Evolutionary conservation across 2,888 invertebrate genomes (phyloP).

Genomic region (Eulithis prunata): DNA sequence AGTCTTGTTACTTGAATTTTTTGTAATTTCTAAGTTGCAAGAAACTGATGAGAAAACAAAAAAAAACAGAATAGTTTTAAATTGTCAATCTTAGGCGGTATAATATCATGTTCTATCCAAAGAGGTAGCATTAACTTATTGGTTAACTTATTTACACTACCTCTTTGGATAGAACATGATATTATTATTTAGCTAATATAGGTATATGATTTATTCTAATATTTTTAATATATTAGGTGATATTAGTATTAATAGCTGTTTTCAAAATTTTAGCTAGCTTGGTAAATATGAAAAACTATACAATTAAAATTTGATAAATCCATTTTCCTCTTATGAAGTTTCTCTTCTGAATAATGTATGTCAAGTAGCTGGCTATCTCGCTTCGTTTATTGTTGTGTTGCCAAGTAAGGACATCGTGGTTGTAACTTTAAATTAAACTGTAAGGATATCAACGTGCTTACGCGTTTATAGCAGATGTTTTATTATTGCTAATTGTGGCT

Average conservation of each 20-base stretch:
- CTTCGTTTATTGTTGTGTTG: conserved; percentile 72
- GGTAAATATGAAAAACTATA: too few species aligned
- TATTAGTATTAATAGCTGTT: too few species aligned
- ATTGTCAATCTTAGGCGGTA: too few species aligned
- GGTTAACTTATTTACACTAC: too few species aligned
- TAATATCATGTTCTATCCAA: too few species aligned
- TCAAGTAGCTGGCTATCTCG: conserved; percentile 71
- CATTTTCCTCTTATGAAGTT: conserved; percentile 41
- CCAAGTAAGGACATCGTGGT: conserved; percentile 67
- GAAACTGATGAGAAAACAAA: neutral
- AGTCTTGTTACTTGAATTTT: neutral
- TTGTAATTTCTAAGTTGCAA: neutral
- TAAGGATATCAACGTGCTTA: conserved; percentile 66
- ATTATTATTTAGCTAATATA: too few species aligned
- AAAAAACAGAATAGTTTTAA: too few species aligned
- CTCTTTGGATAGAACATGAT: too few species aligned
- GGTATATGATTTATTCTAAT: too few species aligned
- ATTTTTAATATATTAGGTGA: too few species aligned
- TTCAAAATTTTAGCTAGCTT: too few species aligned
- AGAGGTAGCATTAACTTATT: too few species aligned
- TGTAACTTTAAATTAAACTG: conserved; percentile 66
- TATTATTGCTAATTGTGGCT: conserved; percentile 59
- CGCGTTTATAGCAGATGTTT: conserved; percentile 53
- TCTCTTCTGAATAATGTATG: conserved; percentile 64
- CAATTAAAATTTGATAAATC: neutral